Percentiles rank a stretch among this genome's conserved stretches.
Conservation (phyloP, 30 jellyfish, hydroid and myxozoan species). For the Hydra vulgaris region DNA sequence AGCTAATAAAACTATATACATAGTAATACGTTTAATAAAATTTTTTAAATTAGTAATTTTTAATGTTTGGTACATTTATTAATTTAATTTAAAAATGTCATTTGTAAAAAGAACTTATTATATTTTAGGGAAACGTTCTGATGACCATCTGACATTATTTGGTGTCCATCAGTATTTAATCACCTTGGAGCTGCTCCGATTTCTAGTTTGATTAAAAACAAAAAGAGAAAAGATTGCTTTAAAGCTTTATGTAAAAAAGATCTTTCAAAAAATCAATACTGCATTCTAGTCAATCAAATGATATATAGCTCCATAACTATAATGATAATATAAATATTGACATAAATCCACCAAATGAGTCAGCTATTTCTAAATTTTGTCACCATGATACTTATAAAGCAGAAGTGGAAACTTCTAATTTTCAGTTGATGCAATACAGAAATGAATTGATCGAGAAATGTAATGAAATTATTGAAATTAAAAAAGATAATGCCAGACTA, state of each 20-base stretch:
- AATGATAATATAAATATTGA: background rate
- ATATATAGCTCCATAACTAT: background rate
- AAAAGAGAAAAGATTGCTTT: background rate
- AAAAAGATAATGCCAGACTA: too few species aligned
- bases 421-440: background rate
- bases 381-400: background rate
- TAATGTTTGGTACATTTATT: too few species aligned
- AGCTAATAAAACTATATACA: background rate
- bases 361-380: background rate
- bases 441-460: background rate
- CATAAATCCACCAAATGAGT: background rate
- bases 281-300: background rate
- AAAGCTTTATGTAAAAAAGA: background rate
- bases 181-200: background rate
- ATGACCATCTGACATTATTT: background rate
- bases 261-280: too few species aligned
- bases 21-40: background rate
- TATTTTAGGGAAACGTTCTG: background rate
- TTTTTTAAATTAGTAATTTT: too few species aligned
- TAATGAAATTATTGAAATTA: background rate
- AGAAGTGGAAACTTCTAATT: background rate
- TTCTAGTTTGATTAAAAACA: too few species aligned
- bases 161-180: background rate
- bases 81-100: too few species aligned
- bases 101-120: too few species aligned